Evolutionary conservation across 1,140 invertebrate species (phyloP), one percentile per base, ranked within the genome.

Genomic region (Elysia chlorotica): DNA sequence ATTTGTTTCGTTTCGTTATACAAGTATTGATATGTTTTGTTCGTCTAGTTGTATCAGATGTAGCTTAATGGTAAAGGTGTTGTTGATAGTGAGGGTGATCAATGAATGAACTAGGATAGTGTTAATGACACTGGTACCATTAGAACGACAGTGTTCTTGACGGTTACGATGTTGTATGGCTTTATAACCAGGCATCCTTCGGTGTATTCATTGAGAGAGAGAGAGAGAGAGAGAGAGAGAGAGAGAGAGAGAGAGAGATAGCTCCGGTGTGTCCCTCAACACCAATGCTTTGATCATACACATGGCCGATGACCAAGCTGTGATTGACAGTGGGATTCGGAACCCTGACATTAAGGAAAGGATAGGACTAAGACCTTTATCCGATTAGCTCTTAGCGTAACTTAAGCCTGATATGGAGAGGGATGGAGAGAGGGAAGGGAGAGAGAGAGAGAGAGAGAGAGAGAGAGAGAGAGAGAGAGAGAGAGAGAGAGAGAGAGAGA

Each of bases 381-480:
- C n/a, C n/a, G n/a, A n/a, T n/a, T n/a, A n/a, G n/a, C n/a, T n/a
- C n/a, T n/a, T n/a, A n/a, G n/a, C n/a, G n/a, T n/a, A n/a, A n/a
- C n/a, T n/a, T n/a, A n/a, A n/a, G n/a, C n/a, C n/a, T n/a, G n/a
- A n/a, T n/a, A 48, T 48, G 10, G 25, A 59, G 25, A 10, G 25
- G 6, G 10, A 59, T 10, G 25, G 56, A 59, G 56, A 59, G 56
- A 59, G 56, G 25, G 25, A 59, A 6, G 25, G 25, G n/a, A n/a
- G n/a, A n/a, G n/a, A 59, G 56, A 59, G 56, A 59, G 56, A 59
- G 56, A 59, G 56, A 59, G 56, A 59, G 56, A 59, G 61, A 28
- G 61, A 63, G 61, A 63, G 61, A 63, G 61, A 31, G 61, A 63
- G 31, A 28, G 23, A 63, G 61, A 63, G 61, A 63, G 61, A 63